Base-by-base conservation (phyloP, 2,888 invertebrate genomes). In the Eupsilia transversa region DNA sequence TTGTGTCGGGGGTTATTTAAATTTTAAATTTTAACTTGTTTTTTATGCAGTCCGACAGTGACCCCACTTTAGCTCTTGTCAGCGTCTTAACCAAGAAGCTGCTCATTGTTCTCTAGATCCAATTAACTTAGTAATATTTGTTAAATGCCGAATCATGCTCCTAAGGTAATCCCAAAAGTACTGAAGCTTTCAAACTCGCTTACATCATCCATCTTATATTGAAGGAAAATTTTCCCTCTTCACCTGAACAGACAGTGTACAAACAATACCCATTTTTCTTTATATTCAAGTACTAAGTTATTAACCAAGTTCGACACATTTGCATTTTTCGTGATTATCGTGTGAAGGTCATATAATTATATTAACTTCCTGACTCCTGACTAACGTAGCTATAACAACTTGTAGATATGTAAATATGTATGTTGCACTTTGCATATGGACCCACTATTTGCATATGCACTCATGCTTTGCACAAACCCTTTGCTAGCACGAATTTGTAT, bases 121-220 rank as follows among this genome's bases (percentile, higher is more conserved):
- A 59, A 75, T 67, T 67, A 75, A 77, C 49, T 66, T 49, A 27
- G 33, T 23, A 33, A 46, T 77, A 77, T 30, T 64, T 27, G 10
- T 33, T 57, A 38, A 79, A 57, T 59, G 57, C 63, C 46, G 52
- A 71, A 33, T 77, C 71, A 79, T 77, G 38, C 57, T 30, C 35
- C 76, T 61, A 49, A 3, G 20, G 43, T 79, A 52, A 77, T 64
- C n/a, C 57, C 54, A 43, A 71, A 79, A 78, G 43, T 38, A 64
- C 63, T 79, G 63, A 43, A 59, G n/a, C 52, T 71, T 79, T 43
- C 59, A 72, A 38, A 59, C 38, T 54, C n/a, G 33, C 57, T 79
- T 43, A 79, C 72, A 71, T 79, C 77, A 65, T 71, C 35, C 10
- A 72, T 63, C 63, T 60, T 43, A 23, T 27, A 66, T 33, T 49